A percentile compares a stretch with the other conserved stretches of the same genome.
These are phyloP conservation scores for Cinara cedri DNA, from an alignment of 2,888 invertebrate genomes.

Conservation along the genomic window DNA sequence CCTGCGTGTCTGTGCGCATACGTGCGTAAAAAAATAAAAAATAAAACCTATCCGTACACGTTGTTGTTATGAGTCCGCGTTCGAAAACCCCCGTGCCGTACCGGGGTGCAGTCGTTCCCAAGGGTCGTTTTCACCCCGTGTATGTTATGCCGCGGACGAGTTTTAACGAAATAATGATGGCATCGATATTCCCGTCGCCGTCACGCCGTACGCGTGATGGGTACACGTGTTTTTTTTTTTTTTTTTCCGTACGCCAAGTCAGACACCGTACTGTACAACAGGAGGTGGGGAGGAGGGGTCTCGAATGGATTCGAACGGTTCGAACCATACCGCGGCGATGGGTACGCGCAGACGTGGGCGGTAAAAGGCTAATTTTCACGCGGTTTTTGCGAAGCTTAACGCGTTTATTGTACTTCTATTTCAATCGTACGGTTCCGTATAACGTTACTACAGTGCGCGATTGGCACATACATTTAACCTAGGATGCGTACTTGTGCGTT, in stretches of 20 bases:
- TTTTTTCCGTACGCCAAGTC: too few relatives aligned
- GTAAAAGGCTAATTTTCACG: conserved; percentile 20
- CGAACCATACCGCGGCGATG: background rate
- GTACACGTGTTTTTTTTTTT: too few relatives aligned
- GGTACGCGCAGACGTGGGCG: background rate
- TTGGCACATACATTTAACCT: too few relatives aligned
- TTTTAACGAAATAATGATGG: conserved; percentile 23
- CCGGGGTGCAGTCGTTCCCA: conserved; percentile 35
- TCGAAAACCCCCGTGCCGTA: conserved; percentile 9
- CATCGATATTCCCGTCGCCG: conserved; percentile 13
- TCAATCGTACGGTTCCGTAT: too few relatives aligned
- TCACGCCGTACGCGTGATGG: background rate
- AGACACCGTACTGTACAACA: background rate
- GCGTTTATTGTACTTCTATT: too few relatives aligned
- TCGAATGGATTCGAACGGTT: too few relatives aligned
- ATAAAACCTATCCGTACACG: background rate
- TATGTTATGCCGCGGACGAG: background rate
- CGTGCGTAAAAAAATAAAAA: background rate
- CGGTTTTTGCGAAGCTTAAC: conserved; percentile 6
- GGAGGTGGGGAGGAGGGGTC: too few relatives aligned
- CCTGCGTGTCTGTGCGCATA: background rate
- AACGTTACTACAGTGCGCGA: too few relatives aligned
- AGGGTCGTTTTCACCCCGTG: conserved; percentile 38
- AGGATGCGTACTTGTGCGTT: too few relatives aligned
- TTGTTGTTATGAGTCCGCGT: background rate